phyloP scores from a whole-genome alignment of 1,140 invertebrate species.

The Pseudachorutes palmiensis region DNA sequence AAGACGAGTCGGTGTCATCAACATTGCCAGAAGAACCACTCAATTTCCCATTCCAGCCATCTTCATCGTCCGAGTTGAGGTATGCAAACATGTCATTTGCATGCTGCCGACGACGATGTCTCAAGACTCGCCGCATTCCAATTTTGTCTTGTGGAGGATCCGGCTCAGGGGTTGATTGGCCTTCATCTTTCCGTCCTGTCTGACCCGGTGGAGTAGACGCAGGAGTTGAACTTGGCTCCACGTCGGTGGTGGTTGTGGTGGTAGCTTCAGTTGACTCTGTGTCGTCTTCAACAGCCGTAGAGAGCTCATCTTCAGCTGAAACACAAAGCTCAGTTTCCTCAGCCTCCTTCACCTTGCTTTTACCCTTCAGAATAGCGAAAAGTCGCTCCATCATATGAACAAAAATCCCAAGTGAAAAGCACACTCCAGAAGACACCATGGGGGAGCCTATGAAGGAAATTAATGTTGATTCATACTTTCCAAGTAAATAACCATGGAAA shows the following conservation, averaged over 20 bases:
- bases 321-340: background rate
- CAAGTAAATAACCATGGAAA: too few species aligned
- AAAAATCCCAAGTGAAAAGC: slow-evolving; percentile 32
- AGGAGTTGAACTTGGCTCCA: background rate
- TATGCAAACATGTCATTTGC: background rate
- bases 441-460: slow-evolving; percentile 24
- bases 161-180: too few species aligned
- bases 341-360: slow-evolving; percentile 9
- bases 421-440: slow-evolving; percentile 31
- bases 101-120: background rate
- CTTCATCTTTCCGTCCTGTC: too few species aligned
- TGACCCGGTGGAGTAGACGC: slow-evolving; percentile 11
- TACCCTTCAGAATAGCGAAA: slow-evolving; percentile 22
- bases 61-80: background rate
- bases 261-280: background rate
- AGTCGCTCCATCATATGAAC: slow-evolving; percentile 23
- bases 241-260: slow-evolving; percentile 1
- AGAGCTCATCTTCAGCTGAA: background rate
- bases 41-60: background rate
- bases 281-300: background rate
- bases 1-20: background rate
- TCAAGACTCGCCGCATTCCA: background rate
- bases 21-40: background rate
- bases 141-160: background rate
- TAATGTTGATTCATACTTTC: too few species aligned